Percentiles rank a stretch among this genome's conserved stretches.
Evolutionary conservation across 2,888 invertebrate species (phyloP).

Genomic region (Macroteleia sp.): DNA sequence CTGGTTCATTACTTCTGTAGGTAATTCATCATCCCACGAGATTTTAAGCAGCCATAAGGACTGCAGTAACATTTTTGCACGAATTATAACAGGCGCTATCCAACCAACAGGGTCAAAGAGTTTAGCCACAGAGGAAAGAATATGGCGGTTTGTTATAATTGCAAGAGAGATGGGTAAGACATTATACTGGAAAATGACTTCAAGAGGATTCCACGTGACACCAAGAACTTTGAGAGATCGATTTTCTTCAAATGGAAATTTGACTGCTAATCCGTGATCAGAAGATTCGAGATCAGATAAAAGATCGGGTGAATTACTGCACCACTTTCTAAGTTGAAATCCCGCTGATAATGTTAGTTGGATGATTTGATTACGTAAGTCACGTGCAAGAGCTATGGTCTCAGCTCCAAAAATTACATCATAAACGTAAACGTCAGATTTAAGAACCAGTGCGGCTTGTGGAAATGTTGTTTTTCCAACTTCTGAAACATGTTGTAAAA

Average conservation of each 20-base stretch:
- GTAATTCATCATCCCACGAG: no score
- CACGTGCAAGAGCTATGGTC: background rate
- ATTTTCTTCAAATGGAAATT: constrained; percentile 20
- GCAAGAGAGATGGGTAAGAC: no score
- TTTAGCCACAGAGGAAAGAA: no score
- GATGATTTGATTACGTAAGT: constrained; percentile 20
- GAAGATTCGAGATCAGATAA: background rate
- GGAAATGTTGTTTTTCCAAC: constrained; percentile 9
- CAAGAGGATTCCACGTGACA: background rate
- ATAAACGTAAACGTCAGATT: constrained; percentile 24
- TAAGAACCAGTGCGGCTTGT: constrained; percentile 1
- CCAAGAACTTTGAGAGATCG: constrained; percentile 10
- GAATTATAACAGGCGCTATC: no score
- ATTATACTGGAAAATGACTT: no score
- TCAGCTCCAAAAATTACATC: constrained; percentile 26
- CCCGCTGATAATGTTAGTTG: constrained; percentile 4
- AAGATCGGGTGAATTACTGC: constrained; percentile 14
- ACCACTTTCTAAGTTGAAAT: constrained; percentile 20
- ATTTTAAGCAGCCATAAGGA: no score
- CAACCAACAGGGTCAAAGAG: no score
- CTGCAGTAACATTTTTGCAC: no score
- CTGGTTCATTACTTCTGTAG: no score
- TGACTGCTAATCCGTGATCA: constrained; percentile 10
- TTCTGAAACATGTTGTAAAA: constrained; percentile 4
- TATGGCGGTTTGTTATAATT: no score